These are phyloP conservation scores for Acanthisitta chloris DNA, from an alignment of 2,113 vertebrate genomes.

Conservation along the genomic window DNA sequence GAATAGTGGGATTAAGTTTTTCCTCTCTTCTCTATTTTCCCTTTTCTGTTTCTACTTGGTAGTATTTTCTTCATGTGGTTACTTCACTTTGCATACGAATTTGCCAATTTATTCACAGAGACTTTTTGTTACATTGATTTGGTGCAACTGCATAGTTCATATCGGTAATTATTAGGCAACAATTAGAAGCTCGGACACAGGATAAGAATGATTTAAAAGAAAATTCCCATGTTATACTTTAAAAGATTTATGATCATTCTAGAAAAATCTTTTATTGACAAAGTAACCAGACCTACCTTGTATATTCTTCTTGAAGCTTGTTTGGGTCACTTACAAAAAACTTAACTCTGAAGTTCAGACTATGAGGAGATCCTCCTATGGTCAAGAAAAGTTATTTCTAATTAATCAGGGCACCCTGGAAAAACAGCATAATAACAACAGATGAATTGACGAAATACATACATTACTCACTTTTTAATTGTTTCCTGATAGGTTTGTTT, in stretches of 20 bases:
- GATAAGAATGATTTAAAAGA: not conserved
- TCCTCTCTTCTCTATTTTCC: not conserved
- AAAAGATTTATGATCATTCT: not conserved
- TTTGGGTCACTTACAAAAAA: conserved; percentile 95
- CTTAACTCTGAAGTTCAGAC: conserved; percentile 96
- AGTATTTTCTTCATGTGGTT: not conserved
- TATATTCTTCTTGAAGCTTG: conserved; percentile 99
- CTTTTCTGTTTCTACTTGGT: not conserved
- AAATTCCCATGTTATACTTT: not conserved
- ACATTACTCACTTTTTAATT: conserved; percentile 93
- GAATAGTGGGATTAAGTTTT: not conserved
- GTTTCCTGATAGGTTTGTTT: conserved; percentile 98
- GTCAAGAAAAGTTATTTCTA: conserved; percentile 62
- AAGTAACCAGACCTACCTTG: conserved; percentile 80
- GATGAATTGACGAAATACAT: conserved; percentile 52
- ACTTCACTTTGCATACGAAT: not conserved
- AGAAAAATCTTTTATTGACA: not conserved
- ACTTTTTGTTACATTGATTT: not conserved
- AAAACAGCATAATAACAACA: conserved; percentile 16
- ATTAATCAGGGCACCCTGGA: conserved; percentile 67
- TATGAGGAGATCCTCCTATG: conserved; percentile 94
- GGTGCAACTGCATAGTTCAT: not conserved
- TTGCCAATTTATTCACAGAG: not conserved
- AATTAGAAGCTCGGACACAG: not conserved
- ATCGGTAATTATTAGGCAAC: not conserved